Base-by-base conservation (phyloP, 2,888 invertebrate species). In the Ellobium chinense region DNA sequence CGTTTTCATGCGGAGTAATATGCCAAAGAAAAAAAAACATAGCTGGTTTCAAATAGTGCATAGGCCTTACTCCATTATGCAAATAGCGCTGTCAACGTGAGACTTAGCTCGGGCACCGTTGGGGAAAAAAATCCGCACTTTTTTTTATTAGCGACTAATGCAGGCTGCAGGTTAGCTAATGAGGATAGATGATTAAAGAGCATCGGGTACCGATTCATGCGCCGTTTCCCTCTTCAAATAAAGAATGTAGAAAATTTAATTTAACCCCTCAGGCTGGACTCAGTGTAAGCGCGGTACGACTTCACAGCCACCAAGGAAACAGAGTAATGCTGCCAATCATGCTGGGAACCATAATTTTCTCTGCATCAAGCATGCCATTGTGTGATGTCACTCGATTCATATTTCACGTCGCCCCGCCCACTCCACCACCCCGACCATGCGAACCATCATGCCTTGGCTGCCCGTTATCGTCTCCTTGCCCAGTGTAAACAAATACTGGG, bases 51-150 rank as follows among this genome's bases (percentile, higher is more conserved):
- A 76, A 76, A 76, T 56, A 72, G 72, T 72, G 58, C 72, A 36
- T 66, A 36, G 29, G 3, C 65, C 65, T 9, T 29, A 18, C 66
- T 82, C 84, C 81, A 87, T 87, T 86, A 86, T 87, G 86, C 85
- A 86, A 86, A 87, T 83, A 70, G 56, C 56, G 56, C 62, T 79
- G 46, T 76, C 77, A 72, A 56, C 58, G 36, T 56, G 68, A 76
- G 76, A 56, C 29, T 39, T 24, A 54, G 54, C 46, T 37, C 60
- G 39, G 24, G 46, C 24, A 0, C 7, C 2, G 58, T 9, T 29
- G 54, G 29, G n/a, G 34, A 29, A 65, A 27, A 65, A 34, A 27
- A 65, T 58, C 24, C 58, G 24, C 21, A 58, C 58, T 58, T 9
- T 24, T 46, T 18, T 46, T 58, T 24, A 58, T 58, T 58, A 58